These are phyloP conservation scores for Eudasyphora cyanicolor DNA, from an alignment of 2,888 invertebrate species.

Conservation along the genomic window DNA sequence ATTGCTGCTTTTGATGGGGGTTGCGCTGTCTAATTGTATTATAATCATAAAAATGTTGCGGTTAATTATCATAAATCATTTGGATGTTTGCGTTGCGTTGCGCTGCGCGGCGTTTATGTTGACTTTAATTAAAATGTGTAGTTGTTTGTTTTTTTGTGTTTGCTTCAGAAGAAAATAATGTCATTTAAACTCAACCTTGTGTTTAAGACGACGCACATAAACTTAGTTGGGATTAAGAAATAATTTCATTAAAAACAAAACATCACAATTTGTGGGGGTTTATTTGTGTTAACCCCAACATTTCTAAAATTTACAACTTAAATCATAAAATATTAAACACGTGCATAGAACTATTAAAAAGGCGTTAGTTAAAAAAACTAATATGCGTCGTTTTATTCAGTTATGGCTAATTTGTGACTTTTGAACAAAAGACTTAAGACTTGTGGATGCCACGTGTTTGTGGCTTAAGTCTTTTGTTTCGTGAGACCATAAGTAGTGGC, in stretches of 20 bases:
- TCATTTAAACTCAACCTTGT: slow-evolving; percentile 16
- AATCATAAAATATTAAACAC: background rate
- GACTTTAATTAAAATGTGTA: background rate
- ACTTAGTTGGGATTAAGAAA: background rate
- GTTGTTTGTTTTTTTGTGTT: background rate
- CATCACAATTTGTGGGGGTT: background rate
- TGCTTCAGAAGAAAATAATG: background rate
- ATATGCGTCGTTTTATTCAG: background rate
- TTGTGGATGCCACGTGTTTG: background rate
- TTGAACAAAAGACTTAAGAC: slow-evolving; percentile 14
- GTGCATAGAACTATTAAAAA: slow-evolving; percentile 6
- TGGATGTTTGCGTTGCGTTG: too few relatives aligned
- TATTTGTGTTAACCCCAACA: slow-evolving; percentile 11
- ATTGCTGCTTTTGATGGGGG: background rate
- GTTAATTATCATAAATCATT: slow-evolving; percentile 29
- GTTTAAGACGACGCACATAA: background rate
- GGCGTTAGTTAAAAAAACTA: too few relatives aligned
- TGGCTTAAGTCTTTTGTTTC: background rate
- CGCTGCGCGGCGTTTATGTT: too few relatives aligned
- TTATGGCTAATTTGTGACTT: background rate
- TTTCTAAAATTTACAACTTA: background rate
- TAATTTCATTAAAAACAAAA: background rate
- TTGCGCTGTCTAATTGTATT: background rate
- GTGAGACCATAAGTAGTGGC: too few relatives aligned
- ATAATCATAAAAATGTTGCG: background rate